Percentiles rank a stretch among this genome's conserved stretches.
phyloP scores from a whole-genome alignment of 2,113 vertebrate genomes.

The Megaleporinus macrocephalus region DNA sequence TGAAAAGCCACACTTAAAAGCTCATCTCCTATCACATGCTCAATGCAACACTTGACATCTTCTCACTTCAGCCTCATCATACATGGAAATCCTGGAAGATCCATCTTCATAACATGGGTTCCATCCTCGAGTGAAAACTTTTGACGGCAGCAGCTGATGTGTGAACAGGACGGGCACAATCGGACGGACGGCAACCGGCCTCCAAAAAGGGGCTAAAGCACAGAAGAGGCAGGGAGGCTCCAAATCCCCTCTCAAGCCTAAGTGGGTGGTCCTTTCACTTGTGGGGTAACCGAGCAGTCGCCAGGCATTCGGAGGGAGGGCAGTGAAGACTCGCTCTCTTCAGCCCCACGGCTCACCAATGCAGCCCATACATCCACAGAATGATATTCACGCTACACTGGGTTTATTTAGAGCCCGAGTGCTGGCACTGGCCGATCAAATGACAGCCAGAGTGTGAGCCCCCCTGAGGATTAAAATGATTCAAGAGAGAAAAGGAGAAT shows the following conservation, averaged over 20 bases:
- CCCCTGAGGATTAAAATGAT: slow-evolving; percentile 80
- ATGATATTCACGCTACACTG: slow-evolving; percentile 85
- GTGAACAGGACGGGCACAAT: slow-evolving; percentile 65
- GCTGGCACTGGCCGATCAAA: slow-evolving; percentile 76
- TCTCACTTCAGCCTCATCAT: slow-evolving; percentile 46
- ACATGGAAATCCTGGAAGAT: slow-evolving; percentile 56
- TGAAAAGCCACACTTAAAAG: not conserved
- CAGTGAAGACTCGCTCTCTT: slow-evolving; percentile 75
- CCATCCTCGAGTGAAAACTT: slow-evolving; percentile 54
- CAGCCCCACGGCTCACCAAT: slow-evolving; percentile 78
- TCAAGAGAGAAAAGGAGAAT: slow-evolving; percentile 72
- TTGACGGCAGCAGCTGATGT: slow-evolving; percentile 61
- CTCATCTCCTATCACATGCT: not conserved
- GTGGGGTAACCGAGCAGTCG: slow-evolving; percentile 80
- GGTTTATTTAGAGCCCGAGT: slow-evolving; percentile 81
- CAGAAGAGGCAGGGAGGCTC: slow-evolving; percentile 75
- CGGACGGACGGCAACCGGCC: slow-evolving; percentile 74
- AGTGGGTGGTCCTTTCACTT: slow-evolving; percentile 84
- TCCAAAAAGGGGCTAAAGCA: slow-evolving; percentile 74
- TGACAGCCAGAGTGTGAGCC: slow-evolving; percentile 77
- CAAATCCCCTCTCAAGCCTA: slow-evolving; percentile 81
- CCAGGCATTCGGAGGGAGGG: slow-evolving; percentile 75
- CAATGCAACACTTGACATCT: slow-evolving; percentile 61
- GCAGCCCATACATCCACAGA: slow-evolving; percentile 79
- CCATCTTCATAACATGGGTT: slow-evolving; percentile 49